Evolutionary conservation across 2,797 vertebrate genomes (phyloP).

Genomic region (Triplophysa yarkandensis): DNA sequence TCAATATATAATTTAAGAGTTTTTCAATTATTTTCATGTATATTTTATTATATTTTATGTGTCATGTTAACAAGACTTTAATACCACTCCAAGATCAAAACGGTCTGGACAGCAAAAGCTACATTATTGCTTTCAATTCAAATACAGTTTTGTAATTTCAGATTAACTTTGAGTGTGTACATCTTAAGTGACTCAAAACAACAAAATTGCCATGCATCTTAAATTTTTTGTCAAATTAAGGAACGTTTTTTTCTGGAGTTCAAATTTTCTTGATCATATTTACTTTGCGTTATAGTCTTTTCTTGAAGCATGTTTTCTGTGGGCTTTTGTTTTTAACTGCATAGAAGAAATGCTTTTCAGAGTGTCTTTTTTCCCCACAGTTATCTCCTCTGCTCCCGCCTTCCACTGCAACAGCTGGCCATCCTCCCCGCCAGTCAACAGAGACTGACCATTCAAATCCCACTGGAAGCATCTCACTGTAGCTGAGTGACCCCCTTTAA

Average conservation of each 20-base stretch:
- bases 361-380: constrained; percentile 68
- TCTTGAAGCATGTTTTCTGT: constrained; percentile 71
- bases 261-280: neutral
- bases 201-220: neutral
- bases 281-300: constrained; percentile 60
- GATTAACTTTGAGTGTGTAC: too few relatives aligned
- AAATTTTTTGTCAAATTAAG: neutral
- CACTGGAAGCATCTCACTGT: constrained; percentile 88
- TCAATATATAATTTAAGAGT: too few relatives aligned
- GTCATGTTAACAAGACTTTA: neutral
- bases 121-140: neutral
- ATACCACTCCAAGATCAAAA: neutral
- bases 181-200: too few relatives aligned
- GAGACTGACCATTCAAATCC: constrained; percentile 71
- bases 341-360: constrained; percentile 83
- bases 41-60: too few relatives aligned
- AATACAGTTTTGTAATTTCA: neutral
- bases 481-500: constrained; percentile 79
- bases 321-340: constrained; percentile 80
- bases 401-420: constrained; percentile 91
- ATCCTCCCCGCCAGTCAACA: constrained; percentile 92
- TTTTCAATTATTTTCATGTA: too few relatives aligned
- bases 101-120: neutral
- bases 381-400: constrained; percentile 74
- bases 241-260: neutral